Percentiles rank a stretch among this genome's conserved stretches.
Evolutionary conservation across 2,113 vertebrate species (phyloP).

Genomic region (Semnornis frantzii): DNA sequence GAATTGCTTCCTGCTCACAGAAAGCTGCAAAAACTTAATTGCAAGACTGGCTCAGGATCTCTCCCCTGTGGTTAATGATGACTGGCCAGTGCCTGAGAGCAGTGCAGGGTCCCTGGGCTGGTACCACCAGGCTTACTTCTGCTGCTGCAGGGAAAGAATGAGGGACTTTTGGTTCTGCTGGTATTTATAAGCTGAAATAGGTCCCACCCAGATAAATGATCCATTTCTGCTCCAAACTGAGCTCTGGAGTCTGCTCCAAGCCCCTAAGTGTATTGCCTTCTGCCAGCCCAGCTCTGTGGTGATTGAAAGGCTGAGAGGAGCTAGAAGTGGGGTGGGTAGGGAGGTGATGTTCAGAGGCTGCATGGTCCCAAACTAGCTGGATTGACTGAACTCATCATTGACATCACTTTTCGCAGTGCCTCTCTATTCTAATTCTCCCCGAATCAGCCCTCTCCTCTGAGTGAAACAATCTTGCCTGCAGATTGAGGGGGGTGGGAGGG

Average conservation of each 20-base stretch:
- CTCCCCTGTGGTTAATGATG: constrained; percentile 50
- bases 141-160: neutral
- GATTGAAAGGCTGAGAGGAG: neutral
- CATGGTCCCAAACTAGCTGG: constrained; percentile 70
- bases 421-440: constrained; percentile 78
- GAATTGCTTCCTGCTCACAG: neutral
- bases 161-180: neutral
- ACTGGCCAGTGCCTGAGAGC: neutral
- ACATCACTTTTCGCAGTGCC: constrained; percentile 70
- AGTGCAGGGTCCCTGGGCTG: neutral
- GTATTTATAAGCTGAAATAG: constrained; percentile 7
- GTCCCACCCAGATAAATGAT: constrained; percentile 31
- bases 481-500: constrained; percentile 76
- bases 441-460: constrained; percentile 70
- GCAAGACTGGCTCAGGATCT: constrained; percentile 20
- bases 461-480: constrained; percentile 72
- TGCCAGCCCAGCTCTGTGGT: neutral
- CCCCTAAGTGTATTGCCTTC: constrained; percentile 67
- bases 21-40: neutral
- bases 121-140: neutral
- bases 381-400: constrained; percentile 69
- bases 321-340: constrained; percentile 10
- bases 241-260: constrained; percentile 23
- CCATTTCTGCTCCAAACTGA: neutral
- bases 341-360: constrained; percentile 46